phyloP scores from a whole-genome alignment of 1,140 invertebrate species.

The Pseudobourletiella spinata region DNA sequence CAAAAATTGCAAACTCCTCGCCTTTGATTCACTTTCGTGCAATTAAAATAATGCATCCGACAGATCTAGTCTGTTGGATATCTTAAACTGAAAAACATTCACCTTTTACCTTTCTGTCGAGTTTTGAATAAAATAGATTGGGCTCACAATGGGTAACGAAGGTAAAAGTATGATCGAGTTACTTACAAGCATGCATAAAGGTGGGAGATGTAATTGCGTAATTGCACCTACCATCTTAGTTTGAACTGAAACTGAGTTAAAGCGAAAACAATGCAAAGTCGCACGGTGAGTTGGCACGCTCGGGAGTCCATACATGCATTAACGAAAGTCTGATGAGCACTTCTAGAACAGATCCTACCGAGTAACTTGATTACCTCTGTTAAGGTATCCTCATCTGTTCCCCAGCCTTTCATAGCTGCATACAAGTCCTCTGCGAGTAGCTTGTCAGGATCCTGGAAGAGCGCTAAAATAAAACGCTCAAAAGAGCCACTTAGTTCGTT shows the following conservation, averaged over 20 bases:
- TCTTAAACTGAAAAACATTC: no score
- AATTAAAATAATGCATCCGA: no score
- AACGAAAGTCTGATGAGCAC: neutral
- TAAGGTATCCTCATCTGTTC: constrained; percentile 52
- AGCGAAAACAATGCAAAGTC: neutral
- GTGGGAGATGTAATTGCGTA: no score
- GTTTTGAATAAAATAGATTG: no score
- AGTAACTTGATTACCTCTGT: constrained; percentile 30
- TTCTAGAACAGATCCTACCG: neutral
- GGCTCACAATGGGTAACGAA: no score
- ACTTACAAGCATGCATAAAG: no score
- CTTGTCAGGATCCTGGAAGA: constrained; percentile 58
- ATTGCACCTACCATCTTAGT: no score
- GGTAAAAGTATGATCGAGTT: no score
- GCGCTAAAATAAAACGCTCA: constrained; percentile 63
- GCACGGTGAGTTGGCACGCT: neutral
- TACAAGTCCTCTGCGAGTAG: constrained; percentile 62
- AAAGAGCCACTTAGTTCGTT: constrained; percentile 66
- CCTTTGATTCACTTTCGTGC: no score
- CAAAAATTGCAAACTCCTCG: no score
- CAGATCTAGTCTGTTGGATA: no score
- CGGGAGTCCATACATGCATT: neutral
- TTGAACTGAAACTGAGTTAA: neutral
- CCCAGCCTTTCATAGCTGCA: constrained; percentile 53
- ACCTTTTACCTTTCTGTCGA: no score